Evolutionary conservation across 2,888 invertebrate genomes (phyloP), one percentile per base, ranked within the genome.

Genomic region (Lepidocyrtinus sp.): DNA sequence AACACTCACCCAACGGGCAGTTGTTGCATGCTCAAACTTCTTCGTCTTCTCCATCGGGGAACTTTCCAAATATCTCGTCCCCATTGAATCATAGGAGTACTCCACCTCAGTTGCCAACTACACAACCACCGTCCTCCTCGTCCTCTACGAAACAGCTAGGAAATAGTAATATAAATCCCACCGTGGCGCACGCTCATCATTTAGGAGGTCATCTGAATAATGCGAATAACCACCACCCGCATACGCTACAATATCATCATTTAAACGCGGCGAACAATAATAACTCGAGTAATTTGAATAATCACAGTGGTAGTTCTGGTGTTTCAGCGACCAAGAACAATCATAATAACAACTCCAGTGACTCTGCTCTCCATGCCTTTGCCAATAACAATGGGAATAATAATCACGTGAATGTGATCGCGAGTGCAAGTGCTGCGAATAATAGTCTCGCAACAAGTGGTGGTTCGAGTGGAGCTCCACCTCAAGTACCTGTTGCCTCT

Each of bases 61-160:
- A 46, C 25, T 72, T 73, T 27, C 45, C 78, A 21, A 79, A 78
- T 21, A 61, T 72, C n/a, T 68, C 73, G 1, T 27, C 79, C 22
- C 26, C 73, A 36, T 73, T 68, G 21, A 69, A 68, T 61, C 69
- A 75, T 74, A 71, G 73, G 59, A 82, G 24, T 22, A 78, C 71
- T n/a, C 83, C 83, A 15, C 82, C 85, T 69, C 80, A 83, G 75
- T 73, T 83, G 63, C 83, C 82, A 67, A 67, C 73, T 12, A 78
- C 78, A 76, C 81, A 81, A 74, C 83, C 85, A 65, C 85, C 83
- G 26, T 74, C 79, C 27, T 73, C 69, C 27, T 63, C 73, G 9
- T 69, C 74, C 50, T 80, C 68, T 72, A 27, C 64, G 68, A 46
- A 85, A 74, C 72, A 76, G 74, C 55, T 55, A 55, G 55, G 55